These are phyloP conservation scores for Neomorphus geoffroyi DNA, from an alignment of 2,797 vertebrate species.

Conservation along the genomic window DNA sequence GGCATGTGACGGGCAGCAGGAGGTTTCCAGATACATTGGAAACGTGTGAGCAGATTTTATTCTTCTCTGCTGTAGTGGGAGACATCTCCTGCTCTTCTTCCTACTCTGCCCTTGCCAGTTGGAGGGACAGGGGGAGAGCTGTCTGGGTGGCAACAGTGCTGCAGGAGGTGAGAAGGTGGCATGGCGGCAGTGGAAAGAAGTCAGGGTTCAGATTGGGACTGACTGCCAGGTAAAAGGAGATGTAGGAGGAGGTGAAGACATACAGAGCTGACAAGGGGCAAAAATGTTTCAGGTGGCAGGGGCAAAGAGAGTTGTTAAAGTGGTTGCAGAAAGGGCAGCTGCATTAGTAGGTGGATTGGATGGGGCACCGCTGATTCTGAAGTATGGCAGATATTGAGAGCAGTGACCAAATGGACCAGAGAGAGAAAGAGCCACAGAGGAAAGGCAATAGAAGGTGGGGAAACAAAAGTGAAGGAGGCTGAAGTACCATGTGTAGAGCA, in stretches of 20 bases:
- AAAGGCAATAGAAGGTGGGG: not conserved
- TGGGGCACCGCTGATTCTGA: not conserved
- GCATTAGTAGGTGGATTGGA: not conserved
- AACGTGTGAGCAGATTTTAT: not conserved
- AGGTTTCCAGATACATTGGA: not conserved
- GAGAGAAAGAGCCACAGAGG: not conserved
- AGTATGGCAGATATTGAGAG: not conserved
- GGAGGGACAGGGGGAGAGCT: not conserved
- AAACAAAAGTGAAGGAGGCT: not conserved
- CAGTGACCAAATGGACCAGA: not conserved
- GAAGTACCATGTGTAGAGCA: not conserved
- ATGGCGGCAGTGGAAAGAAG: not conserved
- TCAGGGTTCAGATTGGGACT: not conserved
- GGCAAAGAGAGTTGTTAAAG: not conserved
- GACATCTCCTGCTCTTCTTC: not conserved
- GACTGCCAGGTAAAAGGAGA: not conserved
- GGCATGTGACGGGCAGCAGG: accelerated
- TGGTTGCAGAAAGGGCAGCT: not conserved
- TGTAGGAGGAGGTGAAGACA: not conserved
- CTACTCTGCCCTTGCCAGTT: not conserved
- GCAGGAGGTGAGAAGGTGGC: not conserved
- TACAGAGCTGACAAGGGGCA: not conserved
- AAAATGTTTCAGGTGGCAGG: not conserved
- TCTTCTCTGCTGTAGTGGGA: not conserved
- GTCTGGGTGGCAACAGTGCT: not conserved